A percentile compares a stretch with the other conserved stretches of the same genome.
Conservation (phyloP, 2,797 vertebrate species). For the Echeneis naucrates region DNA sequence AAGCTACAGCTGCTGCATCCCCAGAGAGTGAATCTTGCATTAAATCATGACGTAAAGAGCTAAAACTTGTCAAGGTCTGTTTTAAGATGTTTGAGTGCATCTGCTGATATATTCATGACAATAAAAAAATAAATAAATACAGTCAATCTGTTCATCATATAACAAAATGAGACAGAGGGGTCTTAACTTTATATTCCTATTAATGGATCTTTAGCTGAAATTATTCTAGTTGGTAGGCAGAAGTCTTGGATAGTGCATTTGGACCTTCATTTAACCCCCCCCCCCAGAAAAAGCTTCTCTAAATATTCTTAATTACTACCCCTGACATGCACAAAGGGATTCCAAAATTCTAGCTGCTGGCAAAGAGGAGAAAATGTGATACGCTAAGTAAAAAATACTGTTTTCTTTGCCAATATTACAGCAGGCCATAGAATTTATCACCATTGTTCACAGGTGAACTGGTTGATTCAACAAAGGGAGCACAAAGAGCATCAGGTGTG, state of each 20-base stretch:
- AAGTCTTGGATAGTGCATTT: constrained; percentile 17
- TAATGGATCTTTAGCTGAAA: background rate
- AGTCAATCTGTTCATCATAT: background rate
- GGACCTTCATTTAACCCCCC: constrained; percentile 17
- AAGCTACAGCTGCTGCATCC: constrained; percentile 65
- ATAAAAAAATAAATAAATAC: background rate
- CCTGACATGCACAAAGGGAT: constrained; percentile 18
- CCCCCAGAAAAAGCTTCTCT: constrained; percentile 6
- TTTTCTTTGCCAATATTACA: constrained; percentile 31
- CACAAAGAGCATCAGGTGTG: constrained; percentile 38
- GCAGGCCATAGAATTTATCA: constrained; percentile 15
- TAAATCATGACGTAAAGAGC: constrained; percentile 39
- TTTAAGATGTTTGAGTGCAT: constrained; percentile 17
- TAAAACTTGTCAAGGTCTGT: constrained; percentile 11
- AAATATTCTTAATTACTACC: constrained; percentile 13
- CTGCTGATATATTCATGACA: constrained; percentile 23
- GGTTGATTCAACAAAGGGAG: constrained; percentile 26
- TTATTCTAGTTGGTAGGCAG: constrained; percentile 10
- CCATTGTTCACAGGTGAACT: constrained; percentile 23
- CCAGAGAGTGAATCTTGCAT: constrained; percentile 36
- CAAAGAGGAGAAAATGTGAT: constrained; percentile 1
- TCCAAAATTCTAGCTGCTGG: background rate
- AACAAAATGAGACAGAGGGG: constrained; percentile 6
- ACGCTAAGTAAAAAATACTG: constrained; percentile 1
- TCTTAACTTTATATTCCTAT: constrained; percentile 9